Evolutionary conservation across 2,797 vertebrate genomes (phyloP).

Genomic region (Buphagus erythrorhynchus): DNA sequence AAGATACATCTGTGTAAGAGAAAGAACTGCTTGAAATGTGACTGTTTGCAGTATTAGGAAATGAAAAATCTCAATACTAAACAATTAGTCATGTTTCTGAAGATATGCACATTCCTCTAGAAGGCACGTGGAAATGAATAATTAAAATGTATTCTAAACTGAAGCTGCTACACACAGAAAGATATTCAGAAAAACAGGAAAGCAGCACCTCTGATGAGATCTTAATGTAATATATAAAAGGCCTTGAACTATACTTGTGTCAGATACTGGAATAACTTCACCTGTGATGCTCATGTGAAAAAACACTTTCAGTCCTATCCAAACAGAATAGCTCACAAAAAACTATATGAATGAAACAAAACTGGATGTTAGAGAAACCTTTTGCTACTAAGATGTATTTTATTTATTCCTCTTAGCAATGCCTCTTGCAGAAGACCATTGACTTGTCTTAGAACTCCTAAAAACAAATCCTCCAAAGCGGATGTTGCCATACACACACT

Average conservation of each 20-base stretch:
- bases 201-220: background rate
- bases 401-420: background rate
- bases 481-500: background rate
- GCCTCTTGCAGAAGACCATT: background rate
- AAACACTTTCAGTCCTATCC: background rate
- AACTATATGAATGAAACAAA: background rate
- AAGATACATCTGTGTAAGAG: background rate
- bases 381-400: background rate
- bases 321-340: background rate
- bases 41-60: background rate
- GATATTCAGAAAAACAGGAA: background rate
- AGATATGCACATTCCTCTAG: background rate
- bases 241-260: background rate
- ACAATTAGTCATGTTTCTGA: background rate
- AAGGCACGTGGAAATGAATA: background rate
- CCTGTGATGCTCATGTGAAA: background rate
- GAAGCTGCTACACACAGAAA: background rate
- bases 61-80: background rate
- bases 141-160: background rate
- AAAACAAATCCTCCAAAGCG: background rate
- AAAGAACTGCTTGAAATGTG: background rate
- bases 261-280: background rate
- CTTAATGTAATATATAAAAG: background rate
- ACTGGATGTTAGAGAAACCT: background rate
- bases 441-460: background rate